These are phyloP conservation scores for Melanocharis versteri DNA, from an alignment of 2,113 vertebrate genomes.

Conservation along the genomic window DNA sequence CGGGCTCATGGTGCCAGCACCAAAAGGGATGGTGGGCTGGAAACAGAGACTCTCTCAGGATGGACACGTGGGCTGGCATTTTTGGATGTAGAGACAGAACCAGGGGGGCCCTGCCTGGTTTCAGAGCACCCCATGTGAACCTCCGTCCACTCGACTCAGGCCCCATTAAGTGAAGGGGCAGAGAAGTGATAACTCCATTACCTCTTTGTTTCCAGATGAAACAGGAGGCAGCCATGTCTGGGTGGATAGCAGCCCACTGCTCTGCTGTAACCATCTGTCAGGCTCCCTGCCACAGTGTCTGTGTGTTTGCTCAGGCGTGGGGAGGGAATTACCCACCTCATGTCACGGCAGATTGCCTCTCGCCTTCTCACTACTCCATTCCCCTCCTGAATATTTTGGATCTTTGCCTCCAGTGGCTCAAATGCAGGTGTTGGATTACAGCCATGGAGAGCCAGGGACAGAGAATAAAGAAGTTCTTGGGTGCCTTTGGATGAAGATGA, in stretches of 20 bases:
- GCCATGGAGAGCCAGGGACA: background rate
- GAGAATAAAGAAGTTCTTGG: background rate
- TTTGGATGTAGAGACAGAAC: background rate
- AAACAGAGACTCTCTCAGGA: background rate
- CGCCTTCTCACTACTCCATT: background rate
- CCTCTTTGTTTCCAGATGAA: background rate
- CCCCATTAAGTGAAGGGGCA: background rate
- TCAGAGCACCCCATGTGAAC: background rate
- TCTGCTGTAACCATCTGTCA: slow-evolving; percentile 1
- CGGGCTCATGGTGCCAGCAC: accelerated
- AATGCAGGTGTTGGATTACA: background rate
- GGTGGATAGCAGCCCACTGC: background rate
- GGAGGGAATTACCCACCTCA: slow-evolving; percentile 8
- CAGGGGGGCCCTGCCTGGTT: background rate
- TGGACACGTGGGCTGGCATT: accelerated
- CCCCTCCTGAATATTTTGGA: background rate
- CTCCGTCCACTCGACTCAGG: accelerated
- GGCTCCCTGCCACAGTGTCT: background rate
- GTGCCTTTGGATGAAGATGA: background rate
- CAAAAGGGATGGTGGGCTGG: background rate
- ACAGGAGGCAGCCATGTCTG: background rate
- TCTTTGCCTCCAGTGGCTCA: slow-evolving; percentile 2
- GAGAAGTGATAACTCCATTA: background rate
- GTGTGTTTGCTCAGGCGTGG: slow-evolving; percentile 6
- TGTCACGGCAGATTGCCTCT: background rate